Conservation (phyloP, 2,113 vertebrate species). For the Petroica traversi region DNA sequence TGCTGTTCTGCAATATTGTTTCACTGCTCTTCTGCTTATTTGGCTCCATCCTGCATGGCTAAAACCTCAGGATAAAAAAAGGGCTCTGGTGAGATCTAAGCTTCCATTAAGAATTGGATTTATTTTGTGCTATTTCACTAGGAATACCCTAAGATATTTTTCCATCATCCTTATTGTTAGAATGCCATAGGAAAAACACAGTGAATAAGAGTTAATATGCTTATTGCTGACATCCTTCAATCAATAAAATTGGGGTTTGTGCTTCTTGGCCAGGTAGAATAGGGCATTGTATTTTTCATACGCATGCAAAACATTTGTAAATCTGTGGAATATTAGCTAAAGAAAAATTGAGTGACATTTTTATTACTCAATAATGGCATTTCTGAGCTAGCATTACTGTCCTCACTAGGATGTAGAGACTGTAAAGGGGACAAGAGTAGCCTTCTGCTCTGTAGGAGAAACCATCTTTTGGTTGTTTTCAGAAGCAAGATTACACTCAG, state of each 20-base stretch:
- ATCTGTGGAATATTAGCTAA: neutral
- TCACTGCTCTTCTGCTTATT: neutral
- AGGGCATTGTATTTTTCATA: neutral
- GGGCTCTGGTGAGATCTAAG: slow-evolving; percentile 6
- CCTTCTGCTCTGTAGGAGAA: neutral
- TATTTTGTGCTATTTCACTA: slow-evolving; percentile 23
- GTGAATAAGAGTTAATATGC: neutral
- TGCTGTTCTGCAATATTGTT: neutral
- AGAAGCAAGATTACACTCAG: neutral
- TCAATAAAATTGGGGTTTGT: neutral
- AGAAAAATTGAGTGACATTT: neutral
- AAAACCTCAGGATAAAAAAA: neutral
- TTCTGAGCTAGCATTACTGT: neutral
- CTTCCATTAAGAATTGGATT: neutral
- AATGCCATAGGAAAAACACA: neutral
- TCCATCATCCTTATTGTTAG: neutral
- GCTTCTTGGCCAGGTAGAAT: neutral
- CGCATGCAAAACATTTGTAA: neutral
- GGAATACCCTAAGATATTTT: slow-evolving; percentile 24
- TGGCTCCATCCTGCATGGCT: neutral
- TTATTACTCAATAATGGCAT: neutral
- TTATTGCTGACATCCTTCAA: neutral
- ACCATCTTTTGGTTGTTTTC: neutral
- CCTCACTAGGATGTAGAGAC: neutral
- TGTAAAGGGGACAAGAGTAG: neutral